Conservation (phyloP, 2,797 vertebrate species). For the Fistularia tabacaria region DNA sequence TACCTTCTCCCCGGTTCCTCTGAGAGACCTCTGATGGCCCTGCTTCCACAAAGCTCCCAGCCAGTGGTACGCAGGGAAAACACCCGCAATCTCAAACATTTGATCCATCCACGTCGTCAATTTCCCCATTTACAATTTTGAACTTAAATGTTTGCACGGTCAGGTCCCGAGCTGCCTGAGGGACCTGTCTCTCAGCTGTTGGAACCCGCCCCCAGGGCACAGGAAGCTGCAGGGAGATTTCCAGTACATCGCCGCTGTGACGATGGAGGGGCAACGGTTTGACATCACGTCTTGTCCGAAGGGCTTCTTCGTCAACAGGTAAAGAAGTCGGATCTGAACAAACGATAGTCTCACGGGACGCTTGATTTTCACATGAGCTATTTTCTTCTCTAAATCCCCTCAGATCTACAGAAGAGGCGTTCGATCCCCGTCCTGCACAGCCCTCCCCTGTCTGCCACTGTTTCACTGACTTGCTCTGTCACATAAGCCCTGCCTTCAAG, state of each 20-base stretch:
- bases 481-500: conserved; percentile 77
- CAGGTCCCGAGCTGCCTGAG: conserved; percentile 70
- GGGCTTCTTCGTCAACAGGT: conserved; percentile 80
- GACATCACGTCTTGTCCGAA: conserved; percentile 78
- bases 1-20: conserved; percentile 79
- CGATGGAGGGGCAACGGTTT: conserved; percentile 71
- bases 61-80: conserved; percentile 59
- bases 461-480: conserved; percentile 76
- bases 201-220: conserved; percentile 81
- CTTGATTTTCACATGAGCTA: too few species aligned
- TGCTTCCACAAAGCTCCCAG: conserved; percentile 75
- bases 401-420: conserved; percentile 75
- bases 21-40: conserved; percentile 75
- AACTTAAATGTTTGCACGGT: conserved; percentile 10
- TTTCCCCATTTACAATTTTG: conserved; percentile 3
- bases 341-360: too few species aligned
- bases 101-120: background rate
- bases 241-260: conserved; percentile 74
- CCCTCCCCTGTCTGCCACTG: conserved; percentile 74
- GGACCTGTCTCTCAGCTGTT: conserved; percentile 79
- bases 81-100: background rate
- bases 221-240: conserved; percentile 82
- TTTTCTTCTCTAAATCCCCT: background rate
- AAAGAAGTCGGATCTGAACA: conserved; percentile 1
- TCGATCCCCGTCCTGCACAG: conserved; percentile 74